Percentiles rank a stretch among this genome's conserved stretches.
Conservation (phyloP, 2,113 vertebrate species). For the Mesembrinibis cayennensis region DNA sequence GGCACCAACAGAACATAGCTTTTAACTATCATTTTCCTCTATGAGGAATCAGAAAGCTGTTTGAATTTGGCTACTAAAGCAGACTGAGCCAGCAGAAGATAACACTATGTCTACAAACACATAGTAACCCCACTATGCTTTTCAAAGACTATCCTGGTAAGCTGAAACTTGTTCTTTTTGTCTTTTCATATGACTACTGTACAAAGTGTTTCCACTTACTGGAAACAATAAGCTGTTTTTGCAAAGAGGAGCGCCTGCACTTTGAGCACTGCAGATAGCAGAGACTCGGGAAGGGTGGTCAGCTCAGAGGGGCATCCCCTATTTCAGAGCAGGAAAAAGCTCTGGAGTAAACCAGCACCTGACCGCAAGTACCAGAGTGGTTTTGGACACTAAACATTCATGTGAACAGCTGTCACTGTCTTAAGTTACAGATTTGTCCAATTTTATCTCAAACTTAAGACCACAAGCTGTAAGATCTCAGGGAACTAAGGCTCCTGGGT, state of each 20-base stretch:
- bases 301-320: not conserved
- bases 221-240: not conserved
- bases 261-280: not conserved
- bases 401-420: not conserved
- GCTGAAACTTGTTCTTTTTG: not conserved
- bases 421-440: slow-evolving; percentile 33
- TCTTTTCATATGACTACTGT: not conserved
- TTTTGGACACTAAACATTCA: slow-evolving; percentile 21
- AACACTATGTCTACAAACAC: not conserved
- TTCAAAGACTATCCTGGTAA: not conserved
- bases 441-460: slow-evolving; percentile 49
- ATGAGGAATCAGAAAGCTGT: not conserved
- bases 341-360: slow-evolving; percentile 14
- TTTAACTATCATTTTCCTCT: not conserved
- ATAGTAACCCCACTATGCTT: not conserved
- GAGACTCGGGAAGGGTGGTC: not conserved
- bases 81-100: not conserved
- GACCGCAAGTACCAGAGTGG: slow-evolving; percentile 35
- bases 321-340: not conserved
- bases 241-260: not conserved
- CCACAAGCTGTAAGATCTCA: not conserved
- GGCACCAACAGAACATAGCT: not conserved
- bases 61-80: not conserved
- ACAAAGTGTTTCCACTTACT: not conserved
- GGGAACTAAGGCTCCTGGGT: not conserved